A percentile compares a stretch with the other conserved stretches of the same genome.
Conservation (phyloP, 2,113 vertebrate species). For the Cygnus atratus region DNA sequence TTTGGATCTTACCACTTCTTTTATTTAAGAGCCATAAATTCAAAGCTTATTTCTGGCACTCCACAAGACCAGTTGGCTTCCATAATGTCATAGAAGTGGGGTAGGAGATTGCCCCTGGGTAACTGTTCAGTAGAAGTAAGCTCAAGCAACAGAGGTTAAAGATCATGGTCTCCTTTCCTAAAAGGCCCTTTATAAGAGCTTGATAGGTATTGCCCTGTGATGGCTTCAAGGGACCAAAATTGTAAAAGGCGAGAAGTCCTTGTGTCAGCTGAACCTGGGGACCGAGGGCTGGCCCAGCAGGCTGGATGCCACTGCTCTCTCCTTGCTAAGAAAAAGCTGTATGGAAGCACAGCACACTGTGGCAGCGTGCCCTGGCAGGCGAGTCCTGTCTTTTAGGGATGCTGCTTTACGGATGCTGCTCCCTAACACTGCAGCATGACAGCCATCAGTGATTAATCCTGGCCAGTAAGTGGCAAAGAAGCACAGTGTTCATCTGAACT, state of each 20-base stretch:
- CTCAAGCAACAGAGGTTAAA: not conserved
- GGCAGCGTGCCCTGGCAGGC: not conserved
- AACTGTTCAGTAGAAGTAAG: not conserved
- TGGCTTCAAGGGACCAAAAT: not conserved
- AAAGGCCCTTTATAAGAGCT: not conserved
- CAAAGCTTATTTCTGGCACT: not conserved
- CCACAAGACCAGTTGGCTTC: not conserved
- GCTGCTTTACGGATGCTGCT: not conserved
- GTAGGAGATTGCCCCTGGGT: not conserved
- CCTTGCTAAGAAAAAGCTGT: not conserved
- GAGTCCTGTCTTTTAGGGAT: not conserved
- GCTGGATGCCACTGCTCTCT: not conserved
- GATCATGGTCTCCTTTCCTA: not conserved
- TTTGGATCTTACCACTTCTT: conserved; percentile 2
- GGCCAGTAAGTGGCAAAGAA: not conserved
- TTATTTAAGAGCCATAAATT: not conserved
- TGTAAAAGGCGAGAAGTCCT: not conserved
- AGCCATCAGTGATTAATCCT: not conserved
- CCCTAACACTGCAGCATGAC: not conserved
- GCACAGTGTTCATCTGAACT: not conserved
- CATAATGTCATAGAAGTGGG: not conserved
- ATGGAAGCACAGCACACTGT: not conserved
- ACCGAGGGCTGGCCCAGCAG: not conserved
- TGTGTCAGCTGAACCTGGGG: not conserved
- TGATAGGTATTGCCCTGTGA: not conserved